Evolutionary conservation across 2,113 vertebrate species (phyloP), one percentile per base, ranked within the genome.

Genomic region (Gorsachius goisagi): DNA sequence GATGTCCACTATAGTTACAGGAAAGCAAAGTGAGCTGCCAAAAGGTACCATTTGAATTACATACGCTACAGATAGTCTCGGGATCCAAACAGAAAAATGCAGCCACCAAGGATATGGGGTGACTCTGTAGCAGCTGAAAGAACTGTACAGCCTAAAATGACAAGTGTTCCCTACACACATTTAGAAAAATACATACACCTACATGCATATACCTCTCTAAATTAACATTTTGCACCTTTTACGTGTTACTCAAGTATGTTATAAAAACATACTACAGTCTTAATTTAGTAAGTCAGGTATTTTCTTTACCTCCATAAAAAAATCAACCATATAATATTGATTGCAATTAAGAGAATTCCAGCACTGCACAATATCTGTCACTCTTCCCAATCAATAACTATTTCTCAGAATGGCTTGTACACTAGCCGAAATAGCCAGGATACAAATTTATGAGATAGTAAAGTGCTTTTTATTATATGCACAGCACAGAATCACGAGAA

Each of bases 261-360:
- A 55, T 23, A 62, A 85, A 93, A 91, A 45, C 16, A 58, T 35
- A 26, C 5, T 35, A 71, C 21, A 37, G 58, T 49, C 33, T 45
- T 69, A 59, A 63, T 78, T 55, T 37, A 50, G 4, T 14, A 71
- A 52, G 32, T 35, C 30, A n/a, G 24, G 10, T 78, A 52, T 85
- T 91, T 94, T 86, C 79, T 85, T 83, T 67, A 80, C 47, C 30
- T 60, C 27, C 56, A 33, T 63, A 86, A 58, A 71, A 72, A 72
- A 82, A 81, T 17, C 69, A 91, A 37, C 56, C 41, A 52, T 18
- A 53, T 41, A 86, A 76, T 45, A 80, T n/a, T 87, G 86, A 52
- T 66, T 72, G 28, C 69, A 94, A 89, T 94, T 93, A 93, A 89
- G 76, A 89, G 62, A 90, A 93, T 76, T 81, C 68, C 68, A 85